Base-by-base conservation (phyloP, 2,888 invertebrate genomes). In the Eristalis tenax region DNA sequence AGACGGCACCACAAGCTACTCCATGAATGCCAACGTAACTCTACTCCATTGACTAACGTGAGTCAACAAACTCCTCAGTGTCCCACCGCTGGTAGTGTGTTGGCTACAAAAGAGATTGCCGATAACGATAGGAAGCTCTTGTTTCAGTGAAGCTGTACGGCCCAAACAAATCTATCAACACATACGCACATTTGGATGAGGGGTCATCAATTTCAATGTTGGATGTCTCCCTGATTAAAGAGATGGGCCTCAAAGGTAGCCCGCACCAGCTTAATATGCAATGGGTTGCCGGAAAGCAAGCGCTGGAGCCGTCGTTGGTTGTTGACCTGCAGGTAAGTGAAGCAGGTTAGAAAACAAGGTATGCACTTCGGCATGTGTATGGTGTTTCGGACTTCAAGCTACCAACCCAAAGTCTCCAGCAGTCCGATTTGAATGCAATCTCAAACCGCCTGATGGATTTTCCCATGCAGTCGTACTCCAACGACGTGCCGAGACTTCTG, bases 311-410 rank as follows among this genome's bases (percentile, higher is more conserved):
- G 15, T 23, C 59, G 11, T 32, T 57, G 10, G n/a, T 74, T 15
- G 74, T 85, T 4, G 26, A 79, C 23, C 13, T 89, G 13, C 71
- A 77, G 63, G 74, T 85, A 5, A 82, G 82, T 18, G 85, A 78
- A 77, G 64, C n/a, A 32, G 68, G 71, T 23, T 76, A 28, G 18
- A 23, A 38, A 13, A 71, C 73, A 43, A 43, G 43, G 40, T 28
- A 28, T 38, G 22, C 28, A 5, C 64, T 28, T 18, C 28, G 64
- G 32, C 10, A 64, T 1, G 35, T 23, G 3, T 15, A 35, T 13
- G 11, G 3, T n/a, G 50, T n/a, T 23, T 1, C 50, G 11, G 40
- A 28, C 50, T 4, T 68, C 2, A 15, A 66, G 28, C 35, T 88
- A 57, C 81, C 81, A 18, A 64, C 75, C 38, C 87, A 89, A 66